Evolutionary conservation across 2,113 vertebrate species (phyloP), one percentile per base, ranked within the genome.

Genomic region (Corynorhinus townsendii): DNA sequence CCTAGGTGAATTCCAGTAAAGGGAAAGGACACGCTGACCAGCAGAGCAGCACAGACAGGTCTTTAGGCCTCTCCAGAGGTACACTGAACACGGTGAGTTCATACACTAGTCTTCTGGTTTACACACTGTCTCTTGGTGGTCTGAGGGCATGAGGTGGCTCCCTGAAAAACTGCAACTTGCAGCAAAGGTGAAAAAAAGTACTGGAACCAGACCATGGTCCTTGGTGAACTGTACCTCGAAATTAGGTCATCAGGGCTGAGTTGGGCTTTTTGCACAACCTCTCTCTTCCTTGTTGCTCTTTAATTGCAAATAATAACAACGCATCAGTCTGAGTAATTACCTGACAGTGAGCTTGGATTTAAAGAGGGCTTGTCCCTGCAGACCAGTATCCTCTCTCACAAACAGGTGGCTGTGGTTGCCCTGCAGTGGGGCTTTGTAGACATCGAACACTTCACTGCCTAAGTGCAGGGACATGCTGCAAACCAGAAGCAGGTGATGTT

Each of bases 281-380:
- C 22, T 81, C 66, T 1, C 2, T 62, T 28, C 71, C 66, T 19
- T 19, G 56, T 4, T n/a, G 40, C 86, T 85, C n/a, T 30, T 64
- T 52, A n/a, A 26, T 24, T 11, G 28, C 86, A 52, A n/a, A 62
- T 14, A n/a, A 62, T 12, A 49, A 11, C n/a, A 47, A 9, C 1
- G 2, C 28, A 15, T 66, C 22, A 7, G 47, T 76, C 0, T 8
- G 47, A 24, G 28, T 0, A 30, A 40, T 97, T 98, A 99, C 99
- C 99, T 99, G 98, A 99, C 99, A 14, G 99, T 99, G 97, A 99
- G 98, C 86, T 99, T 99, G 93, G 99, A 99, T 97, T 99, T 99
- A 98, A 99, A 99, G 96, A 99, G 98, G 43, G 99, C 99, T 97
- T 99, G 99, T 94, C 99, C 99, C 97, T 99, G 99, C 64, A 99